Evolutionary conservation across 2,888 invertebrate genomes (phyloP).

Genomic region (Thereva unica): DNA sequence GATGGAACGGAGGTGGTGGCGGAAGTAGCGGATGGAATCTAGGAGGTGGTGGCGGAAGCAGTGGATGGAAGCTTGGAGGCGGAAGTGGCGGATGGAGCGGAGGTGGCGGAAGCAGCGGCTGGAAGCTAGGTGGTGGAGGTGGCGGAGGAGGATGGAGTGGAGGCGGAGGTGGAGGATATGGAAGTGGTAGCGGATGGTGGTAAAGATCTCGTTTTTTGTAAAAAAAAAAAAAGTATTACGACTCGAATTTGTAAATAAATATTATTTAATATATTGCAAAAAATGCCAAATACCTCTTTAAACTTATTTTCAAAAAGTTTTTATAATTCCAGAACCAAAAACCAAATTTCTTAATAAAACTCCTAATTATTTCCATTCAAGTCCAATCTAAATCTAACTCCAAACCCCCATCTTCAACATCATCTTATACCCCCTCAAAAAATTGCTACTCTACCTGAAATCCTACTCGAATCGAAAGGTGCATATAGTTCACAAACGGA

Average conservation of each 20-base stretch:
- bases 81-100: slow-evolving; percentile 42
- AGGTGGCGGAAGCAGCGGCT: slow-evolving; percentile 42
- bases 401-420: not conserved
- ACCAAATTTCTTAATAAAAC: too few relatives aligned
- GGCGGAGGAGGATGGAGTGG: slow-evolving; percentile 1
- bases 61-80: slow-evolving; percentile 46
- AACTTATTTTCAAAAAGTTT: not conserved
- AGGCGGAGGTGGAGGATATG: slow-evolving; percentile 19
- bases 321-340: not conserved
- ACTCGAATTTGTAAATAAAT: slow-evolving; percentile 1
- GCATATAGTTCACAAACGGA: too few relatives aligned
- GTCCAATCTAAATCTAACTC: not conserved
- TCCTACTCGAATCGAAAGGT: too few relatives aligned
- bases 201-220: not conserved
- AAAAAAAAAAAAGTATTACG: not conserved
- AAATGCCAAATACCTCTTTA: not conserved
- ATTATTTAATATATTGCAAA: slow-evolving; percentile 8
- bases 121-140: slow-evolving; percentile 38
- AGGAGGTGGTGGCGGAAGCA: not conserved
- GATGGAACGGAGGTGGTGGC: not conserved
- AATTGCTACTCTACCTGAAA: too few relatives aligned
- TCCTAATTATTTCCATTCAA: not conserved
- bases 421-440: not conserved
- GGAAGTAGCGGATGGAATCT: not conserved
- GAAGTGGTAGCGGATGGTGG: slow-evolving; percentile 37